Conservation (phyloP, 2,888 invertebrate species). For the Pteria penguin region DNA sequence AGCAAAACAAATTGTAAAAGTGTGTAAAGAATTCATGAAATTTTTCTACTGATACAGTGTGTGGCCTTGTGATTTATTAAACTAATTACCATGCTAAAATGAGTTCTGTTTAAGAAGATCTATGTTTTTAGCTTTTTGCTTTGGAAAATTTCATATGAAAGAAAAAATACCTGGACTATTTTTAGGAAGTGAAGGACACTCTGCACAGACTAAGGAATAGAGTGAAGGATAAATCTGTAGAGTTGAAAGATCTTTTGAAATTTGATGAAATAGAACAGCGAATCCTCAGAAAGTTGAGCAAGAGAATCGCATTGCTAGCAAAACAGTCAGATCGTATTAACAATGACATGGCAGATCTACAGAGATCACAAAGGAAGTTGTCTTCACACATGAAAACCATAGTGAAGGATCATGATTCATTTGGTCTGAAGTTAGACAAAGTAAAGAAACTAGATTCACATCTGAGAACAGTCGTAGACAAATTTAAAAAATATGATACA, state of each 20-base stretch:
- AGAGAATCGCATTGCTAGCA: neutral
- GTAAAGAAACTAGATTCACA: neutral
- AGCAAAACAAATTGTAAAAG: too few species aligned
- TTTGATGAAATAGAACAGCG: neutral
- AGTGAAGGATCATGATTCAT: neutral
- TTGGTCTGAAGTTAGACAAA: neutral
- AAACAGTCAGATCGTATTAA: neutral
- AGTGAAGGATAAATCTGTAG: neutral
- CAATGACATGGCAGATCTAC: neutral
- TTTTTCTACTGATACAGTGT: too few species aligned
- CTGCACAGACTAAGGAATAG: constrained; percentile 10
- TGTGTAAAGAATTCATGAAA: too few species aligned
- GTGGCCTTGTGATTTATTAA: too few species aligned
- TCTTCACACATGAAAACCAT: neutral
- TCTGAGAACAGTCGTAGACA: neutral
- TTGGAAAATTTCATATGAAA: too few species aligned
- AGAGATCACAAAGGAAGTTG: constrained; percentile 13
- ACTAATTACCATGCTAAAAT: too few species aligned
- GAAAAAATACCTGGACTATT: too few species aligned
- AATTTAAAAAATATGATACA: neutral
- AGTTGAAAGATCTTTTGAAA: neutral
- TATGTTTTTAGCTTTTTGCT: too few species aligned
- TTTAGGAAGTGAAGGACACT: constrained; percentile 1
- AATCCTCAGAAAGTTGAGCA: neutral
- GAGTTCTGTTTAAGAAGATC: too few species aligned